Conservation (phyloP, 2,113 vertebrate genomes). For the Furnarius figulus region DNA sequence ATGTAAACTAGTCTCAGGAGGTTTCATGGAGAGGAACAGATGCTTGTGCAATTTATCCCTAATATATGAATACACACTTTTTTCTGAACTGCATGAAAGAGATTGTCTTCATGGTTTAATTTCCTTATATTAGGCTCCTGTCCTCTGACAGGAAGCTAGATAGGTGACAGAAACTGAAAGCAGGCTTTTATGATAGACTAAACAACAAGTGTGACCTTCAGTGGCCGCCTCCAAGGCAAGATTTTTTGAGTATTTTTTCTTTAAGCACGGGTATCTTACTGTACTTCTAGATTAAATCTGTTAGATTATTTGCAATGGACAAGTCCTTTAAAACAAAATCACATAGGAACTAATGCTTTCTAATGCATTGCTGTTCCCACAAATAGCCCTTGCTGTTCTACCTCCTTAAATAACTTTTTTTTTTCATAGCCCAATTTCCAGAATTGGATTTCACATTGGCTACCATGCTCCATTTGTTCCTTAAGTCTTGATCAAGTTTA, state of each 20-base stretch:
- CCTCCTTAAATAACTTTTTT: constrained; percentile 3
- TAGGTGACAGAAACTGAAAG: constrained; percentile 39
- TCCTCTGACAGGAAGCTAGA: constrained; percentile 3
- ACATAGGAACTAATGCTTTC: background rate
- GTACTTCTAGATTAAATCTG: background rate
- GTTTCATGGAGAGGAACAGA: background rate
- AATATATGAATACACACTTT: background rate
- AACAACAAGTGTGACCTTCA: background rate
- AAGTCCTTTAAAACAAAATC: background rate
- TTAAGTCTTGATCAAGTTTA: constrained; percentile 29
- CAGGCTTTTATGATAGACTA: background rate
- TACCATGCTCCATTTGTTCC: background rate
- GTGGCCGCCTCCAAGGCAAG: background rate
- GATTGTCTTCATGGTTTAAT: constrained; percentile 3
- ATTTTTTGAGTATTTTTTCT: constrained; percentile 5
- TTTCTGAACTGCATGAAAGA: constrained; percentile 49
- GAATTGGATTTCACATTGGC: constrained; percentile 13
- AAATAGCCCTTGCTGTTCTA: background rate
- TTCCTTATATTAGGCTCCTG: constrained; percentile 47
- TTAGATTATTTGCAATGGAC: background rate
- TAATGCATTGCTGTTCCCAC: background rate
- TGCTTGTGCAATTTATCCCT: background rate
- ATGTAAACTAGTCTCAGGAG: background rate
- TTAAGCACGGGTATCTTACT: background rate
- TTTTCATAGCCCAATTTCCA: background rate